These are phyloP conservation scores for Dicranocentrus wangi DNA, from an alignment of 2,888 invertebrate genomes.

Conservation along the genomic window DNA sequence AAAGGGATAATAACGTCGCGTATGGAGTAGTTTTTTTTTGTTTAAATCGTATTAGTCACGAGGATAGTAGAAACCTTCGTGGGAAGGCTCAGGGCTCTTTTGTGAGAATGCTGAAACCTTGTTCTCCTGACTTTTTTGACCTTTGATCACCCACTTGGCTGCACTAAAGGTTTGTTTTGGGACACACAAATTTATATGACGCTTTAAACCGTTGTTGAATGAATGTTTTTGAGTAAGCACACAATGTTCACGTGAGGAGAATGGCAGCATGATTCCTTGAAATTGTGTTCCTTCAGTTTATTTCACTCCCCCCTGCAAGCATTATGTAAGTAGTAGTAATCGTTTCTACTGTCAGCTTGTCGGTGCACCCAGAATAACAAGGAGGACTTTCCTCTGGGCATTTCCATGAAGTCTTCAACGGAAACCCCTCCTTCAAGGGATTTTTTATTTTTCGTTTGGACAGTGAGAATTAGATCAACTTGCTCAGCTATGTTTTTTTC, in stretches of 20 bases:
- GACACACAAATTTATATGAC: too few species aligned
- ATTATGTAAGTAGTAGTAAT: constrained; percentile 21
- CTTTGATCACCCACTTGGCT: constrained; percentile 51
- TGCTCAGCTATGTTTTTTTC: neutral
- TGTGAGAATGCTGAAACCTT: constrained; percentile 34
- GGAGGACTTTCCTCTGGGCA: constrained; percentile 55
- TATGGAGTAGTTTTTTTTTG: too few species aligned
- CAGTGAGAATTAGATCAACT: neutral
- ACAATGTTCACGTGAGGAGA: constrained; percentile 17
- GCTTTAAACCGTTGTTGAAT: constrained; percentile 51
- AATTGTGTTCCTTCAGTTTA: constrained; percentile 2
- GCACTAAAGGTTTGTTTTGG: too few species aligned
- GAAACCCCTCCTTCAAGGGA: constrained; percentile 52
- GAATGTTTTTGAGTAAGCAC: constrained; percentile 39
- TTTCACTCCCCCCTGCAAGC: constrained; percentile 11
- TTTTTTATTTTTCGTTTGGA: constrained; percentile 29
- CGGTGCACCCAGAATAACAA: neutral
- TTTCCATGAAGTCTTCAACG: constrained; percentile 28
- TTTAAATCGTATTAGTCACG: too few species aligned
- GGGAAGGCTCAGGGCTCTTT: too few species aligned
- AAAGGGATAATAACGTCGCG: too few species aligned
- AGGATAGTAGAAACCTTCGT: too few species aligned
- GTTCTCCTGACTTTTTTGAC: constrained; percentile 55
- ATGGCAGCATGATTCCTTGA: constrained; percentile 22
- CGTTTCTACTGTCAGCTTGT: constrained; percentile 37